These are phyloP conservation scores for Heliconius erato DNA, from an alignment of 2,888 invertebrate species.

Conservation along the genomic window DNA sequence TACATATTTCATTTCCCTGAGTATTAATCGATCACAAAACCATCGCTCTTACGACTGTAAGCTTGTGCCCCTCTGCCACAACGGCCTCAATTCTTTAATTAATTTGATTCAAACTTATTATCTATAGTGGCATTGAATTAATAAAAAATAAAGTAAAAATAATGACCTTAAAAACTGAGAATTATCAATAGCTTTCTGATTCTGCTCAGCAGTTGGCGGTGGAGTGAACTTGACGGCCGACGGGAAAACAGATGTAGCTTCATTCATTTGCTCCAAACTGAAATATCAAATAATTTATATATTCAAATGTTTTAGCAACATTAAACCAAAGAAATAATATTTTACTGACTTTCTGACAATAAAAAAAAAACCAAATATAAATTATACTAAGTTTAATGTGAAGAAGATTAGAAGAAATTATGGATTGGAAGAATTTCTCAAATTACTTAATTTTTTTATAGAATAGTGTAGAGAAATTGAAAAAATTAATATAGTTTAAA, in stretches of 20 bases:
- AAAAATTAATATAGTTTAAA: not conserved
- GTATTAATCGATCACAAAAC: not conserved
- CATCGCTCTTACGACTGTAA: not conserved
- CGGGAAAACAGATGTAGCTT: slow-evolving; percentile 64
- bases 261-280: slow-evolving; percentile 70
- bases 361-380: not conserved
- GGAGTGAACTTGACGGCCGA: slow-evolving; percentile 60
- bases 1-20: no score
- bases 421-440: not conserved
- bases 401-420: not conserved
- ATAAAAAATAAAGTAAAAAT: slow-evolving; percentile 42
- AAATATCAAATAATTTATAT: slow-evolving; percentile 49
- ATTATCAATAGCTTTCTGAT: slow-evolving; percentile 59
- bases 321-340: not conserved
- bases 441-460: not conserved
- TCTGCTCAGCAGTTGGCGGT: slow-evolving; percentile 56
- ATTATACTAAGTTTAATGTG: not conserved
- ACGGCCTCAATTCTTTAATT: not conserved
- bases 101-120: not conserved
- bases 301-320: not conserved
- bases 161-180: slow-evolving; percentile 60
- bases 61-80: not conserved
- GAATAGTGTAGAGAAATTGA: not conserved
- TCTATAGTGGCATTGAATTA: slow-evolving; percentile 3
- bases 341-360: no score